Evolutionary conservation across 2,113 vertebrate genomes (phyloP).

Genomic region (Prochilodus magdalenae): DNA sequence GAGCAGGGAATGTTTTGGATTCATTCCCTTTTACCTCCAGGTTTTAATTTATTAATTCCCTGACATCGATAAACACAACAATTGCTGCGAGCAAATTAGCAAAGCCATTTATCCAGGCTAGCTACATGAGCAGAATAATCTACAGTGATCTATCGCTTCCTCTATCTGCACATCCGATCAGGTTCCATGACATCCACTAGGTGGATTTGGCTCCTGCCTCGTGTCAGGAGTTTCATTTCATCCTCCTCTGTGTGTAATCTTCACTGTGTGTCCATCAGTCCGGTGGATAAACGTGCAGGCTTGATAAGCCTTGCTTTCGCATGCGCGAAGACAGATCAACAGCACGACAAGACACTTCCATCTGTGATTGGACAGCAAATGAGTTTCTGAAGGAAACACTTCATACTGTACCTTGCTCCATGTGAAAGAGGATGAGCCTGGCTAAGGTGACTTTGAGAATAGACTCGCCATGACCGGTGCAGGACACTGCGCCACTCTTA

Average conservation of each 20-base stretch:
- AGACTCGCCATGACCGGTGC: slow-evolving; percentile 73
- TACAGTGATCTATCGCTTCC: slow-evolving; percentile 27
- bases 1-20: not conserved
- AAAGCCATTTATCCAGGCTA: slow-evolving; percentile 26
- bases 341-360: not conserved
- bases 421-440: slow-evolving; percentile 72
- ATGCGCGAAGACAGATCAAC: not conserved
- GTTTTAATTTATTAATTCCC: slow-evolving; percentile 11
- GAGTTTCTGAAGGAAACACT: not conserved
- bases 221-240: slow-evolving; percentile 31
- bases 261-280: slow-evolving; percentile 31
- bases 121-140: slow-evolving; percentile 29
- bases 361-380: not conserved
- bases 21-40: not conserved
- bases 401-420: slow-evolving; percentile 73
- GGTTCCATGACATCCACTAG: slow-evolving; percentile 22
- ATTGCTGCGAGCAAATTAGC: slow-evolving; percentile 10
- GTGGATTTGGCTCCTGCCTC: slow-evolving; percentile 24
- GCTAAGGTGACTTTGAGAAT: slow-evolving; percentile 77
- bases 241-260: slow-evolving; percentile 27
- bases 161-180: slow-evolving; percentile 39
- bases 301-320: slow-evolving; percentile 21
- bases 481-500: slow-evolving; percentile 67
- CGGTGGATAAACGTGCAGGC: slow-evolving; percentile 10
- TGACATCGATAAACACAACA: slow-evolving; percentile 19